These are phyloP conservation scores for Cavia aperea DNA, from an alignment of 2,113 vertebrate genomes.

Conservation along the genomic window DNA sequence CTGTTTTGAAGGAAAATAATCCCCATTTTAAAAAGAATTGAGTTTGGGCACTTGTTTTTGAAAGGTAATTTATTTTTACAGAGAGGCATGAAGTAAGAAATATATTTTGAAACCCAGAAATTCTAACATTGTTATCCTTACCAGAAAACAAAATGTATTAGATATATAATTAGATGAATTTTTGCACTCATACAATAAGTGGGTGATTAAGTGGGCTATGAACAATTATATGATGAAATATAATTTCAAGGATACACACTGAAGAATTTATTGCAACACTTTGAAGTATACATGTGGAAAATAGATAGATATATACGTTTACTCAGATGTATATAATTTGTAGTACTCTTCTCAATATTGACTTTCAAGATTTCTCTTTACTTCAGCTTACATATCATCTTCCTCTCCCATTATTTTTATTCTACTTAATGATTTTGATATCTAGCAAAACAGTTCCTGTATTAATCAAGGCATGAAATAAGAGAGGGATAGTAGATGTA, in stretches of 20 bases:
- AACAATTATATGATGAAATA: neutral
- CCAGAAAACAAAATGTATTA: neutral
- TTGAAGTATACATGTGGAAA: neutral
- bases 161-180: neutral
- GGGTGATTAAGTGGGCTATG: neutral
- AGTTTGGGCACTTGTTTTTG: neutral
- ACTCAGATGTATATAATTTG: neutral
- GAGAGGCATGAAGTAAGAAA: neutral
- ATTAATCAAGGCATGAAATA: neutral
- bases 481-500: neutral
- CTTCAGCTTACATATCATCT: neutral
- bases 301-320: neutral
- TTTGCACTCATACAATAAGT: neutral
- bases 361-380: neutral
- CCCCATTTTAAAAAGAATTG: neutral
- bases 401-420: neutral
- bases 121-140: neutral
- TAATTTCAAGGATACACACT: neutral
- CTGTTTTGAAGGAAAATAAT: neutral
- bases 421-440: neutral
- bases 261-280: neutral
- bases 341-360: neutral
- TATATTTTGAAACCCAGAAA: neutral
- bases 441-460: neutral
- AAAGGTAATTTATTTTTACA: conserved; percentile 17